Base-by-base conservation (phyloP, 2,888 invertebrate genomes). In the Xanthia icteritia region DNA sequence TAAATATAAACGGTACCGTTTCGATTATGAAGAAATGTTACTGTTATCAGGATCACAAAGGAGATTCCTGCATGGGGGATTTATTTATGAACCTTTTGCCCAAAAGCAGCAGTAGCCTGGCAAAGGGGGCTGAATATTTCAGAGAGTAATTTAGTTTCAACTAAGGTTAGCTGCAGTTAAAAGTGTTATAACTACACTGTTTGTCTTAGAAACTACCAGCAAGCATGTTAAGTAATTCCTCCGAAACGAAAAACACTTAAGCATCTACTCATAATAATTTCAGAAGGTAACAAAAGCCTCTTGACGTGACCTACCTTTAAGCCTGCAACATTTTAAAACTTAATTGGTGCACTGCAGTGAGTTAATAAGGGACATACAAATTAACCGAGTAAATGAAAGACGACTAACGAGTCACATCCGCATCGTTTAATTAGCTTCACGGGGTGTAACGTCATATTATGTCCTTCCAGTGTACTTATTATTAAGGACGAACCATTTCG, bases 381-480 rank as follows among this genome's bases (percentile, higher is more conserved):
- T 88, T 86, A 85, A 81, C 79, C 73, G 73, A 76, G 82, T 79
- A 86, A 89, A 91, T 89, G 85, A 89, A 87, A 88, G 86, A 88
- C 79, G 83, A 69, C 73, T 88, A 89, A 91, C 88, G 87, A 90
- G 83, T 82, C 72, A 82, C 87, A 89, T 91, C 92, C 89, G 91
- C 82, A 84, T 85, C 88, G 81, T 79, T 86, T 87, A 91, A 90
- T 91, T 90, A 87, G 82, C 69, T 71, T 65, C 74, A 86, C 85
- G 80, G 63, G 68, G 65, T 75, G 68, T 79, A 68, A 80, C 76
- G 76, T 79, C 81, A 85, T 72, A 69, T 80, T 74, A 79, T 76
- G 79, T 79, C 76, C 86, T 81, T 78, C 81, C 64, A 84, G 56
- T n/a, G 66, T 48, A 64, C 20, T n/a, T n/a, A n/a, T n/a, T 73